Percentiles rank a stretch among this genome's conserved stretches.
Evolutionary conservation across 2,888 invertebrate genomes (phyloP).

Genomic region (Plebejus argus): DNA sequence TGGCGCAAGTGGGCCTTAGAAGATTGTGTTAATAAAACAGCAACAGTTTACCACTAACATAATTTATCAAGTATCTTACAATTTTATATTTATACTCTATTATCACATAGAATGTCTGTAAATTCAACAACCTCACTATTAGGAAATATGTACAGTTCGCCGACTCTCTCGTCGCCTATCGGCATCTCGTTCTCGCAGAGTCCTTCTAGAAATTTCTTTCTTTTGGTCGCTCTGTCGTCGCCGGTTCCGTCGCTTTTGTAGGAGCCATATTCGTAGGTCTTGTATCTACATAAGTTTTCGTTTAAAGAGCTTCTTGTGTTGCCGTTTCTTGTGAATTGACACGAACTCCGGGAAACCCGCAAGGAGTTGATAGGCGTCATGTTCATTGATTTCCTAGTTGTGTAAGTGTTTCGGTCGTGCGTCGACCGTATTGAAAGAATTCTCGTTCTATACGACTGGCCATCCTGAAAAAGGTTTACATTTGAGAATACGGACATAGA

Average conservation of each 20-base stretch:
- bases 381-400: constrained; percentile 64
- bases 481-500: background rate
- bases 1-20: too few species aligned
- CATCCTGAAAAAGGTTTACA: constrained; percentile 60
- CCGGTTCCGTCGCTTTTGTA: constrained; percentile 49
- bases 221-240: constrained; percentile 34
- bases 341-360: constrained; percentile 58
- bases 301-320: constrained; percentile 47
- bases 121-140: constrained; percentile 74
- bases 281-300: constrained; percentile 59
- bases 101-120: constrained; percentile 69
- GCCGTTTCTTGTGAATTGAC: constrained; percentile 58
- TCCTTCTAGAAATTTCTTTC: constrained; percentile 45
- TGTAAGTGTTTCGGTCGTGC: constrained; percentile 65
- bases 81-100: constrained; percentile 63
- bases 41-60: background rate
- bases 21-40: background rate
- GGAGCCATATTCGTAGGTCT: constrained; percentile 51
- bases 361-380: constrained; percentile 55
- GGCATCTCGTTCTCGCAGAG: constrained; percentile 54
- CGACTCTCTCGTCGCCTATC: constrained; percentile 66
- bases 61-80: constrained; percentile 29
- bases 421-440: constrained; percentile 71
- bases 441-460: constrained; percentile 70
- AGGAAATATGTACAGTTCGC: constrained; percentile 73